Base-by-base conservation (phyloP, 1,140 invertebrate species). In the Caenorhabditis tropicalis region DNA sequence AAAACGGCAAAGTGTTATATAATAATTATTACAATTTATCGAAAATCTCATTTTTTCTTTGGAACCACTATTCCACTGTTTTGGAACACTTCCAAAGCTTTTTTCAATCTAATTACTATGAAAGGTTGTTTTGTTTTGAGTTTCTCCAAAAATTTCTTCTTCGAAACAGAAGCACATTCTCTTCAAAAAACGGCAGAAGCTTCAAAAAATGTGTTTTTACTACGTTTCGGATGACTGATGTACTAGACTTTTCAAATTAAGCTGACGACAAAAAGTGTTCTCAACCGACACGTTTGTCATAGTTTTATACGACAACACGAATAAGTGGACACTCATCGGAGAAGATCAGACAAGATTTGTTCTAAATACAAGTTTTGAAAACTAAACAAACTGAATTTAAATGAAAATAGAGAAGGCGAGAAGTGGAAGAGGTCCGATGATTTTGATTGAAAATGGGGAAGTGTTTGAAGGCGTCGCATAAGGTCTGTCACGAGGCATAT, bases 401-500 rank as follows among this genome's bases (percentile, higher is more conserved):
- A 16, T 27, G 58, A n/a, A 7, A 29, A 29, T 12, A 29, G 21
- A 29, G 0, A 0, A 27, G 24, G 9, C 15, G 6, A 9, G 1
- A 31, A 2, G 19, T 1, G 12, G 21, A n/a, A 51, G 24, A 7
- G 21, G 9, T 10, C 10, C 10, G 29, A 19, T 27, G 1, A 27
- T 21, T 16, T 6, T 56, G 15, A 27, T 56, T 33, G 36, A 24
- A 46, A 74, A 33, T 33, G 12, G 27, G 36, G 65, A 74, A 74
- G 65, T 74, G 65, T 74, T 24, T 46, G 65, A 74, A 74, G 33
- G 65, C 65, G 36, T 74, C 65, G 19, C 6, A 24, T 24, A 43
- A 43, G 65, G 36, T 46, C 36, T 39, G 65, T 74, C 65, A 74
- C 65, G 36, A 16, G 31, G 33, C 65, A 43, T 74, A 74, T 74